Conservation (phyloP, 2,888 invertebrate species). For the Agonopterix heracliana region DNA sequence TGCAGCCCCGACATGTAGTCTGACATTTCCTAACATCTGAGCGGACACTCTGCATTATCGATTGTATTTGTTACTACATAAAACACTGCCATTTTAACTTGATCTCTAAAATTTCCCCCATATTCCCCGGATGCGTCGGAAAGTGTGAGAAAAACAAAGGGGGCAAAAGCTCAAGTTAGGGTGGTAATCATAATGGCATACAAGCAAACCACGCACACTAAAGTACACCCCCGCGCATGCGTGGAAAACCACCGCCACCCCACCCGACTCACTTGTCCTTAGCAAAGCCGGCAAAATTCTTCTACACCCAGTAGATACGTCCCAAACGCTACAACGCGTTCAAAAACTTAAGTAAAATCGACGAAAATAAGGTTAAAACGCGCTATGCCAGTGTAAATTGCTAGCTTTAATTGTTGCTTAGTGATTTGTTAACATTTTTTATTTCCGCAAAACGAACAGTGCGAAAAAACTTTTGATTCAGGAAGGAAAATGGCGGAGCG, state of each 20-base stretch:
- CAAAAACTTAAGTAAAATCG: conserved; percentile 22
- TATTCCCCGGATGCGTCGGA: neutral
- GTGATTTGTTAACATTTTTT: conserved; percentile 24
- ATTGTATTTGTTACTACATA: conserved; percentile 62
- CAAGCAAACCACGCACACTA: conserved; percentile 63
- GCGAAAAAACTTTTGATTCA: conserved; percentile 25
- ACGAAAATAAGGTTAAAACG: conserved; percentile 23
- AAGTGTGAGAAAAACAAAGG: conserved; percentile 18
- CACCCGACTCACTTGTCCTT: conserved; percentile 55
- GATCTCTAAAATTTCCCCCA: conserved; percentile 26
- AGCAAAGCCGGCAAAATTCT: conserved; percentile 66
- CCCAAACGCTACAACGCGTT: conserved; percentile 64
- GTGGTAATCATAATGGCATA: conserved; percentile 37
- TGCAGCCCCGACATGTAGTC: conserved; percentile 56
- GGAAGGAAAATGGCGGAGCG: conserved; percentile 61
- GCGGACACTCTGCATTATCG: conserved; percentile 65
- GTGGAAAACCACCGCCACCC: conserved; percentile 48
- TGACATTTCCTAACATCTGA: conserved; percentile 61
- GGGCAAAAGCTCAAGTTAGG: conserved; percentile 34
- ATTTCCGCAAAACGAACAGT: conserved; percentile 17
- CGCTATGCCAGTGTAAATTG: conserved; percentile 28
- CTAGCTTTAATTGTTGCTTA: conserved; percentile 51
- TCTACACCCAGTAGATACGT: conserved; percentile 59
- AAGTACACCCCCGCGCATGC: conserved; percentile 52
- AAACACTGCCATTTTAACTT: conserved; percentile 28